These are phyloP conservation scores for Drosophila yakuba DNA, from an alignment of 1,140 invertebrate species.

Conservation along the genomic window DNA sequence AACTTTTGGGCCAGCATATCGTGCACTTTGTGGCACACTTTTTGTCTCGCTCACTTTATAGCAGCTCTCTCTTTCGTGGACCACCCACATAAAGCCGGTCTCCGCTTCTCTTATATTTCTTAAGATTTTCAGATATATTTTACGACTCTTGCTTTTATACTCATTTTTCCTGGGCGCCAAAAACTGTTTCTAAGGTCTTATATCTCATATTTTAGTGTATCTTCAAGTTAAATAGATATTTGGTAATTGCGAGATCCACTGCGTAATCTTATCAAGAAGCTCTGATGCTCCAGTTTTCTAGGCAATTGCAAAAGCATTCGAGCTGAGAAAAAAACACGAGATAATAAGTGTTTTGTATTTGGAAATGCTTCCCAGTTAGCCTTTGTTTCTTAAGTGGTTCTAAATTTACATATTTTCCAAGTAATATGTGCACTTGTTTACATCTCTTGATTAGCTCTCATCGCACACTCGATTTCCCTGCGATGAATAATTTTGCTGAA, in stretches of 20 bases:
- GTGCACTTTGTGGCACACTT: slow-evolving; percentile 41
- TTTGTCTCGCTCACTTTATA: slow-evolving; percentile 19
- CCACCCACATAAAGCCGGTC: slow-evolving; percentile 50
- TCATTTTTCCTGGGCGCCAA: not conserved
- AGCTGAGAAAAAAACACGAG: not conserved
- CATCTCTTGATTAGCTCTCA: slow-evolving; percentile 23
- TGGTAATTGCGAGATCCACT: slow-evolving; percentile 1
- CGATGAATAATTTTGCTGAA: slow-evolving; percentile 37
- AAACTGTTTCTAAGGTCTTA: not conserved
- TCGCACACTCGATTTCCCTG: slow-evolving; percentile 15
- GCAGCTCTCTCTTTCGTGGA: slow-evolving; percentile 27
- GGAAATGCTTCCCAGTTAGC: slow-evolving; percentile 13
- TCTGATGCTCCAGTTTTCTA: slow-evolving; percentile 17
- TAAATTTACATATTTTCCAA: slow-evolving; percentile 6
- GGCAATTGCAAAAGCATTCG: slow-evolving; percentile 10
- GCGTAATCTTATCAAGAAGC: slow-evolving; percentile 53
- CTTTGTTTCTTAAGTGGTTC: not conserved
- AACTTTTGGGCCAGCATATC: slow-evolving; percentile 32
- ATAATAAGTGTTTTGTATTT: slow-evolving; percentile 23
- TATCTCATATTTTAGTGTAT: not conserved
- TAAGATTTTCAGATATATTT: slow-evolving; percentile 26
- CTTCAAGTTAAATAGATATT: slow-evolving; percentile 1
- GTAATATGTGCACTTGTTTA: slow-evolving; percentile 17
- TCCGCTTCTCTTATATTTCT: slow-evolving; percentile 17
- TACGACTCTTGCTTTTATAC: slow-evolving; percentile 4